Conservation (phyloP, 2,797 vertebrate genomes). For the Phrynocephalus vlangalii region DNA sequence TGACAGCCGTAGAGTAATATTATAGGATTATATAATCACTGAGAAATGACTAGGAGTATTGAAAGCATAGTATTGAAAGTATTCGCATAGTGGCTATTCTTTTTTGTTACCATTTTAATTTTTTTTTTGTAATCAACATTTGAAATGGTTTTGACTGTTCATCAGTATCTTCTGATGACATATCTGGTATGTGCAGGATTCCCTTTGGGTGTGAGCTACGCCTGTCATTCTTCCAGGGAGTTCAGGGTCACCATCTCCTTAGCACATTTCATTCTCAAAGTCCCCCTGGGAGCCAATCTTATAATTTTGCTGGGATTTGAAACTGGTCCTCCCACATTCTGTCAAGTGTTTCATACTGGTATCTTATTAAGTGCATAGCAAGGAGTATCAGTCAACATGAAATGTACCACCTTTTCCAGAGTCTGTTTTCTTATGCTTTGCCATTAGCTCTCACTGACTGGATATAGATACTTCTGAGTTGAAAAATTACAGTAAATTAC, state of each 20-base stretch:
- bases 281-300: not conserved
- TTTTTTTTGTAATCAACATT: not conserved
- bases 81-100: not conserved
- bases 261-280: not conserved
- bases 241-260: no score
- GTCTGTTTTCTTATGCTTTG: not conserved
- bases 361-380: not conserved
- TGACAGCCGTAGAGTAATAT: not conserved
- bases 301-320: not conserved
- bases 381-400: not conserved
- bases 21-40: not conserved
- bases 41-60: not conserved
- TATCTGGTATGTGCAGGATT: not conserved
- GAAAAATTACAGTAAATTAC: not conserved
- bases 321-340: not conserved
- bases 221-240: not conserved
- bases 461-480: not conserved
- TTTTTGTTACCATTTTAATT: not conserved
- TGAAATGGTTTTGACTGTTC: not conserved
- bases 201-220: not conserved
- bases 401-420: constrained; percentile 7
- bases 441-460: not conserved
- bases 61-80: not conserved
- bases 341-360: not conserved
- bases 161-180: not conserved